A percentile compares a stretch with the other conserved stretches of the same genome.
Evolutionary conservation across 2,888 invertebrate species (phyloP).

Genomic region (Pandemis corylana): DNA sequence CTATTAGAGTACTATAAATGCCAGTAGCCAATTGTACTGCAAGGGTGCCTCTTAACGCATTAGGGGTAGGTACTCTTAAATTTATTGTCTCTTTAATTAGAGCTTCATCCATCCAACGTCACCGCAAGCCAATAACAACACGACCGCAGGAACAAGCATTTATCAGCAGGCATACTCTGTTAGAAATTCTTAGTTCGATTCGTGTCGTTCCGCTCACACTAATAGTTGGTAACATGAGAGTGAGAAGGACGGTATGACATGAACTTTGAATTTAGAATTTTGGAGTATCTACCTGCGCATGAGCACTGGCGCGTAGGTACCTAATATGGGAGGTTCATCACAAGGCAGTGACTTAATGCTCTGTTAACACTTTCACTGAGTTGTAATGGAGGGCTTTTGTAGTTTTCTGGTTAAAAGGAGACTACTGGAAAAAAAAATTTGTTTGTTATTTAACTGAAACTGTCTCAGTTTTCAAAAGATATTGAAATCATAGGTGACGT

Average conservation of each 20-base stretch:
- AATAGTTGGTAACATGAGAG: too few relatives aligned
- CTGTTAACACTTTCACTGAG: constrained; percentile 48
- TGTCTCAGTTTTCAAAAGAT: too few relatives aligned
- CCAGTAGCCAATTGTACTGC: too few relatives aligned
- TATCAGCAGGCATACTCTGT: constrained; percentile 38
- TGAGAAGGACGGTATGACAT: too few relatives aligned
- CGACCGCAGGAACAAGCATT: constrained; percentile 51
- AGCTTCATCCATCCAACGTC: constrained; percentile 13
- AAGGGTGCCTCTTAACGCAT: background rate
- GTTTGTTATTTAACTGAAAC: too few relatives aligned
- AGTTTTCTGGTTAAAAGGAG: too few relatives aligned
- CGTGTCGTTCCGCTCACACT: too few relatives aligned
- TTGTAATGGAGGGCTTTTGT: background rate
- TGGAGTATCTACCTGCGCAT: constrained; percentile 46
- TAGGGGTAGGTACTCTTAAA: background rate
- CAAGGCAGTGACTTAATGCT: constrained; percentile 64
- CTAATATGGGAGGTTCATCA: constrained; percentile 69
- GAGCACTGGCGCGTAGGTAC: constrained; percentile 69
- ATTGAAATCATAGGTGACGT: too few relatives aligned
- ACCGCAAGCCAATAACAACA: constrained; percentile 48
- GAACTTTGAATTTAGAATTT: too few relatives aligned
- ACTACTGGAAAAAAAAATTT: too few relatives aligned
- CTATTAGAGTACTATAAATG: too few relatives aligned
- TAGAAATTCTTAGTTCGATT: too few relatives aligned
- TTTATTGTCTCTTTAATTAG: constrained; percentile 9